A percentile compares a stretch with the other conserved stretches of the same genome.
These are phyloP conservation scores for Excalfactoria chinensis DNA, from an alignment of 2,113 vertebrate genomes.

Conservation along the genomic window DNA sequence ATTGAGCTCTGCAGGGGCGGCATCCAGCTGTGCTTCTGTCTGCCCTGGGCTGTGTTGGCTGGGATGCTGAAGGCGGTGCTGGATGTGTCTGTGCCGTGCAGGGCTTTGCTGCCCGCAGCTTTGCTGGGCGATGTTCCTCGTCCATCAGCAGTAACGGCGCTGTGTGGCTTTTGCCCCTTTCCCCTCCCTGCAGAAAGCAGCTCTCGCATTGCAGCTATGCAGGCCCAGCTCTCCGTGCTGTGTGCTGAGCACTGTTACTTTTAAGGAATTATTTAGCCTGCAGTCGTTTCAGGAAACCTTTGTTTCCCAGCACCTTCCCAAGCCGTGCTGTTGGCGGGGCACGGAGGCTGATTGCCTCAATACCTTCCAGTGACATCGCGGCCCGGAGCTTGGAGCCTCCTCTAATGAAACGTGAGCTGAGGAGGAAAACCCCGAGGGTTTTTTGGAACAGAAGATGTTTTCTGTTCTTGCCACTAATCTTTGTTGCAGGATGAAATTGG, in stretches of 20 bases:
- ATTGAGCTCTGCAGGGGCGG: background rate
- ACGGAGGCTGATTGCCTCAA: background rate
- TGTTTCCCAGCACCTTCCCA: background rate
- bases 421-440: constrained; percentile 25
- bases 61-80: background rate
- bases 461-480: constrained; percentile 67
- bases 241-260: constrained; percentile 27
- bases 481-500: constrained; percentile 50
- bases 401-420: constrained; percentile 21
- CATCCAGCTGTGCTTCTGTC: background rate
- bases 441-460: constrained; percentile 70
- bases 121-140: background rate
- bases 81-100: background rate
- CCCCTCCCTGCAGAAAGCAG: background rate
- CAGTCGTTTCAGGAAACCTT: background rate
- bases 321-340: background rate
- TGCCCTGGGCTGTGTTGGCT: accelerated
- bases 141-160: background rate
- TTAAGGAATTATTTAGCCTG: background rate
- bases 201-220: background rate
- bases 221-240: background rate
- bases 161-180: constrained; percentile 7
- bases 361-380: background rate
- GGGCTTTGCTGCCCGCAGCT: background rate
- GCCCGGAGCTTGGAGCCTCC: constrained; percentile 22